These are phyloP conservation scores for Myotis yumanensis DNA, from an alignment of 2,113 vertebrate genomes.

Conservation along the genomic window DNA sequence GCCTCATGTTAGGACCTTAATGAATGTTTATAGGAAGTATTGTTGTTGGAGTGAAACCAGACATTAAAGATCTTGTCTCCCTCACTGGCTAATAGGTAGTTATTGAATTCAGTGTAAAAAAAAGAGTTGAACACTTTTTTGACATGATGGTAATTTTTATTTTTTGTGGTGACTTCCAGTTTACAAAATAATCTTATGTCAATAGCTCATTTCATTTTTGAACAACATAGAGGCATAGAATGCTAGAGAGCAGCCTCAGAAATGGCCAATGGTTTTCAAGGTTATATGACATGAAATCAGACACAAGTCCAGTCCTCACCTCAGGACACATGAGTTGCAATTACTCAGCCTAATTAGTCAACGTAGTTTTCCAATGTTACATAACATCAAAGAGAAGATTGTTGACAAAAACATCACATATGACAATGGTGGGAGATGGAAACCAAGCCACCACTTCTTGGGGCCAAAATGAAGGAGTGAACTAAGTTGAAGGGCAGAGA, in stretches of 20 bases:
- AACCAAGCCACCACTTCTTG: not conserved
- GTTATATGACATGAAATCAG: not conserved
- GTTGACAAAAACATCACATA: not conserved
- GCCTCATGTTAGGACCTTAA: not conserved
- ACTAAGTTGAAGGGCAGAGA: not conserved
- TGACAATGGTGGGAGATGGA: no score
- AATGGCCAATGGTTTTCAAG: not conserved
- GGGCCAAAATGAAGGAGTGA: not conserved
- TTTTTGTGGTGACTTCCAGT: not conserved
- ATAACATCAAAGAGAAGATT: not conserved
- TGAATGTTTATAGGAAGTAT: not conserved
- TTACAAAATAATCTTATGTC: not conserved
- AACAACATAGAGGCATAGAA: not conserved
- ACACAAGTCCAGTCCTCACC: not conserved
- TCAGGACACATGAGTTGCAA: not conserved
- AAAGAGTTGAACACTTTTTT: not conserved
- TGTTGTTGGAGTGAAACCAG: conserved; percentile 17
- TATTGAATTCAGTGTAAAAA: not conserved
- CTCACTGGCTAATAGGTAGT: not conserved
- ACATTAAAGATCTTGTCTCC: not conserved
- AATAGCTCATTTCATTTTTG: not conserved
- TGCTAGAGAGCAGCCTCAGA: not conserved
- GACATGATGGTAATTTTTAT: not conserved
- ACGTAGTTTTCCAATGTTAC: not conserved
- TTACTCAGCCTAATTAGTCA: not conserved